These are phyloP conservation scores for Notamacropus eugenii DNA, from an alignment of 2,797 vertebrate genomes.

Conservation along the genomic window DNA sequence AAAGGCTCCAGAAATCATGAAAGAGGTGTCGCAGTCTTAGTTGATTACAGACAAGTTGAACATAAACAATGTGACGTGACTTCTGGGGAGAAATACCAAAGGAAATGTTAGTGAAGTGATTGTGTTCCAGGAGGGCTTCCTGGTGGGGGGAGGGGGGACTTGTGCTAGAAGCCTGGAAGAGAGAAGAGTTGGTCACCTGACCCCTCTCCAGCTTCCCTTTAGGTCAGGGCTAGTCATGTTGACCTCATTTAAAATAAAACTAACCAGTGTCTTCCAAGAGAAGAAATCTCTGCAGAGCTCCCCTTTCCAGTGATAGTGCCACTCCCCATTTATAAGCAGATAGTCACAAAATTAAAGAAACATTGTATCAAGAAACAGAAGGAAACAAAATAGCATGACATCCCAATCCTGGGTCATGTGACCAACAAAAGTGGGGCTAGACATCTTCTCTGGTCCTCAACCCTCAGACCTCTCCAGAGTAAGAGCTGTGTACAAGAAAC, in stretches of 20 bases:
- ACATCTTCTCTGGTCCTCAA: not conserved
- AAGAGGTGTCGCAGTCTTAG: not conserved
- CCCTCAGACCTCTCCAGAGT: not conserved
- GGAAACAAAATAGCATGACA: not conserved
- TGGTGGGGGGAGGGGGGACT: fast-evolving
- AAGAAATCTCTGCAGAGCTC: not conserved
- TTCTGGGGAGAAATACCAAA: not conserved
- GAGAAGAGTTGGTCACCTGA: not conserved
- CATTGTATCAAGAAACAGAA: not conserved
- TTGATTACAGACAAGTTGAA: not conserved
- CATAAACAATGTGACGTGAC: not conserved
- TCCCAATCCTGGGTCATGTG: not conserved
- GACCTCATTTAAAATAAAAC: not conserved
- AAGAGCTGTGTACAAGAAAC: not conserved
- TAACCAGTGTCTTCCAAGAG: not conserved
- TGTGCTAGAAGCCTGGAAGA: not conserved
- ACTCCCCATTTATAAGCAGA: not conserved
- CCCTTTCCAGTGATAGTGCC: not conserved
- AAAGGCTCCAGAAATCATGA: not conserved
- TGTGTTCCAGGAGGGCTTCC: too few species aligned
- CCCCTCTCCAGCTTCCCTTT: not conserved
- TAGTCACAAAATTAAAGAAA: not conserved
- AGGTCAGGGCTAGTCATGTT: not conserved
- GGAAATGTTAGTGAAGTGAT: not conserved
- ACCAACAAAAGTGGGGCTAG: not conserved